These are phyloP conservation scores for Melanargia galathea DNA, from an alignment of 2,888 invertebrate genomes.

Conservation along the genomic window DNA sequence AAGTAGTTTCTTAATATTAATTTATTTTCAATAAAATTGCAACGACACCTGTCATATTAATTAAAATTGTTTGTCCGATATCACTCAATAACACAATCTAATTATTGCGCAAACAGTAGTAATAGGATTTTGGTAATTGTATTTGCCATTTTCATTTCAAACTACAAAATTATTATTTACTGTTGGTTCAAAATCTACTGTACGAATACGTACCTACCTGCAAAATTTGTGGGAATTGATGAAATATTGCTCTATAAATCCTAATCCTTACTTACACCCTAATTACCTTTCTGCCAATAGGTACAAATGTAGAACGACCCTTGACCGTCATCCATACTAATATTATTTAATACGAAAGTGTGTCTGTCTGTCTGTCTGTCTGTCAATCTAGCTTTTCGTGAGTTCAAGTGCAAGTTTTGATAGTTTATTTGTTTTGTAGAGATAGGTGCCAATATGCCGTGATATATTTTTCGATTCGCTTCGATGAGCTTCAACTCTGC, in stretches of 20 bases:
- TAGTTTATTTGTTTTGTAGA: too few species aligned
- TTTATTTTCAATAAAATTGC: slow-evolving; percentile 22
- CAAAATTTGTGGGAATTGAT: background rate
- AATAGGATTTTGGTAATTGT: slow-evolving; percentile 7
- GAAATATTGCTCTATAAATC: slow-evolving; percentile 3
- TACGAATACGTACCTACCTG: too few species aligned
- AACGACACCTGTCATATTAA: background rate
- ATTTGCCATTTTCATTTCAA: background rate
- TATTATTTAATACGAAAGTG: too few species aligned
- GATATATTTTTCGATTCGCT: too few species aligned
- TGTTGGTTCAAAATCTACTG: background rate
- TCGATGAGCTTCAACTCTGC: too few species aligned
- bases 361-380: too few species aligned
- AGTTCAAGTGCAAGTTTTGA: too few species aligned
- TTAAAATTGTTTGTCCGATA: background rate
- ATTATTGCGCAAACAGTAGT: slow-evolving; percentile 5
- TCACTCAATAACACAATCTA: background rate
- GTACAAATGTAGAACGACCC: background rate
- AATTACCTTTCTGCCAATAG: too few species aligned
- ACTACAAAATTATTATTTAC: background rate
- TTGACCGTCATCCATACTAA: too few species aligned
- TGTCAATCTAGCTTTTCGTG: too few species aligned
- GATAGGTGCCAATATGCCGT: too few species aligned
- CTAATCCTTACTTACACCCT: background rate
- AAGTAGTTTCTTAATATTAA: too few species aligned